These are phyloP conservation scores for Drosophila tani DNA, from an alignment of 1,140 invertebrate species.

Conservation along the genomic window DNA sequence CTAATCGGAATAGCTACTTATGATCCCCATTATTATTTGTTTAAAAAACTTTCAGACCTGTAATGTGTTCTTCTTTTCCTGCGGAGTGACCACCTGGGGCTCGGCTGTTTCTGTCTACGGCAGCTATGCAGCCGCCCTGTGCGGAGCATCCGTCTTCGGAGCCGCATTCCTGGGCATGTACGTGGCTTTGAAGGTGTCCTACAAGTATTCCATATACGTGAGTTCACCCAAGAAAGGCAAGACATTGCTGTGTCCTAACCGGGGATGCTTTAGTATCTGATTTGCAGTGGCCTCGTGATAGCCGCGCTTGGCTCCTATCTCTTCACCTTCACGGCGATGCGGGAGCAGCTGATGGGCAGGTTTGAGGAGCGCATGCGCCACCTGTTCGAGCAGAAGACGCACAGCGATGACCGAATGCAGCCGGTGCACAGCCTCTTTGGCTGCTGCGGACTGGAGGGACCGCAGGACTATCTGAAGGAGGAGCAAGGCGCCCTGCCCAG, in stretches of 20 bases:
- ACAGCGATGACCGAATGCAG: constrained; percentile 62
- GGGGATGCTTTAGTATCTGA: constrained; percentile 34
- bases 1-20: background rate
- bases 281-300: constrained; percentile 50
- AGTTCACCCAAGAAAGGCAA: constrained; percentile 9
- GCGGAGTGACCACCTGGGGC: constrained; percentile 74
- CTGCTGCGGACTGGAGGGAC: constrained; percentile 74
- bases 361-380: constrained; percentile 60
- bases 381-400: constrained; percentile 49
- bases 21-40: background rate
- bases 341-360: constrained; percentile 47
- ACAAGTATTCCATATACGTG: constrained; percentile 70
- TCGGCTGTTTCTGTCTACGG: constrained; percentile 58
- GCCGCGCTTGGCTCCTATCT: constrained; percentile 55
- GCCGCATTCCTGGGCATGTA: constrained; percentile 65
- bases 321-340: constrained; percentile 62
- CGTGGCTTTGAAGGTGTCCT: constrained; percentile 66
- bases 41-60: constrained; percentile 33
- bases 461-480: constrained; percentile 67
- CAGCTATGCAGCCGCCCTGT: constrained; percentile 58
- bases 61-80: constrained; percentile 75
- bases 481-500: constrained; percentile 64
- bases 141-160: constrained; percentile 47
- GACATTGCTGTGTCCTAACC: background rate
- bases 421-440: constrained; percentile 70